Conservation (phyloP, 2,797 vertebrate genomes). For the Aselliscus stoliczkanus region DNA sequence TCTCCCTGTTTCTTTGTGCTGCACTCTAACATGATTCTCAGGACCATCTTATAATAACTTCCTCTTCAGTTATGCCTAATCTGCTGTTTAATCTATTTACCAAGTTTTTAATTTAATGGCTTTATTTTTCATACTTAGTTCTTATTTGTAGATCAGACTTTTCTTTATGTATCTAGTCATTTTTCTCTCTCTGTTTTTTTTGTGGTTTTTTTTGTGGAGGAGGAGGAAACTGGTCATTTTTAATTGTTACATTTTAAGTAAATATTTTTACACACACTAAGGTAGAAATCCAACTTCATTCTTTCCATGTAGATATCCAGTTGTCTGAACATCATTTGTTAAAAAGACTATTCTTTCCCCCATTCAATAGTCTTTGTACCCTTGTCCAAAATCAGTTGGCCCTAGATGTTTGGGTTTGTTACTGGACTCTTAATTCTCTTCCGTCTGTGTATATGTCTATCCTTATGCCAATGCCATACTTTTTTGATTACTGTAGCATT, state of each 20-base stretch:
- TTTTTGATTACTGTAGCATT: background rate
- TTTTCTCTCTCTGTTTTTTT: background rate
- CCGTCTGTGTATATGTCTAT: background rate
- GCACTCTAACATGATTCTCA: background rate
- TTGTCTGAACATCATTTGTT: background rate
- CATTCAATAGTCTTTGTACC: background rate
- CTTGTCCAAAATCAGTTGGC: background rate
- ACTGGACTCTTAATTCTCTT: background rate
- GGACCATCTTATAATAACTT: background rate
- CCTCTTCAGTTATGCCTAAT: background rate
- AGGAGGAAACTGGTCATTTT: background rate
- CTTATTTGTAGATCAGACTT: background rate
- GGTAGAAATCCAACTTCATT: background rate
- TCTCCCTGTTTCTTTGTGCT: background rate
- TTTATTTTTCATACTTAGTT: background rate
- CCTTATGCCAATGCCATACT: too few species aligned
- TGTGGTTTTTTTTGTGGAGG: too few species aligned
- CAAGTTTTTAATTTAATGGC: background rate
- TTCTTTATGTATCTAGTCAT: background rate
- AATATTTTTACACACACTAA: background rate
- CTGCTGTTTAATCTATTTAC: background rate
- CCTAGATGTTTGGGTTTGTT: background rate
- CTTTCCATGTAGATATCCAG: background rate
- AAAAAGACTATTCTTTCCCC: background rate
- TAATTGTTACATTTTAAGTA: background rate